phyloP scores from a whole-genome alignment of 2,797 vertebrate species.

The Chloroceryle inda region DNA sequence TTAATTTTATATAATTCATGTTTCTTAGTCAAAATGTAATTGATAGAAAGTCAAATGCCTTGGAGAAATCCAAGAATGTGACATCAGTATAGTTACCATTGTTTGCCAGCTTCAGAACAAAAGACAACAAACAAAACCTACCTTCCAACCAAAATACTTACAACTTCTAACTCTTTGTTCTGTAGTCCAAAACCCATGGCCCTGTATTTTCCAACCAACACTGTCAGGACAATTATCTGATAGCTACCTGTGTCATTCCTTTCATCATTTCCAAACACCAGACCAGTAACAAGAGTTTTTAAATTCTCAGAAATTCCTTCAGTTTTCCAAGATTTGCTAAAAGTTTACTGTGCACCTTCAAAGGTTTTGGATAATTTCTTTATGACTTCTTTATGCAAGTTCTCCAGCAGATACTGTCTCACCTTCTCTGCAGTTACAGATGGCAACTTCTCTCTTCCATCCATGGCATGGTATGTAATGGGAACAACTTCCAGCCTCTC shows the following conservation, averaged over 20 bases:
- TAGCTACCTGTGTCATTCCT: neutral
- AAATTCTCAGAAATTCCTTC: neutral
- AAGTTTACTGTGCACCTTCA: neutral
- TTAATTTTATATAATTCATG: constrained; percentile 21
- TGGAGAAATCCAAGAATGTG: constrained; percentile 42
- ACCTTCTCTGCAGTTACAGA: neutral
- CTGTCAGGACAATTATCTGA: neutral
- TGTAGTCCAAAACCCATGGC: neutral
- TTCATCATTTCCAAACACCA: constrained; percentile 13
- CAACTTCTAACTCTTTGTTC: neutral
- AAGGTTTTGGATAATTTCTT: neutral
- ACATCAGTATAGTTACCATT: neutral
- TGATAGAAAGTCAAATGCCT: constrained; percentile 7
- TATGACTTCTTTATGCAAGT: neutral
- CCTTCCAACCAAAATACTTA: constrained; percentile 34
- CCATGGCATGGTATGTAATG: accelerated
- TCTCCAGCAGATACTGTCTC: neutral
- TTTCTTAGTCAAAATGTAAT: constrained; percentile 9
- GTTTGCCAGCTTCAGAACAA: neutral
- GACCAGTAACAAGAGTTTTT: neutral
- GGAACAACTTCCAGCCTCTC: neutral
- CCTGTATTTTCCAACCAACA: neutral
- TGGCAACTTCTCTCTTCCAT: neutral
- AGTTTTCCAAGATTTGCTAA: neutral
- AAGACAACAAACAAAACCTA: constrained; percentile 21